Base-by-base conservation (phyloP, 2,113 vertebrate genomes). In the Lucifuga dentata region DNA sequence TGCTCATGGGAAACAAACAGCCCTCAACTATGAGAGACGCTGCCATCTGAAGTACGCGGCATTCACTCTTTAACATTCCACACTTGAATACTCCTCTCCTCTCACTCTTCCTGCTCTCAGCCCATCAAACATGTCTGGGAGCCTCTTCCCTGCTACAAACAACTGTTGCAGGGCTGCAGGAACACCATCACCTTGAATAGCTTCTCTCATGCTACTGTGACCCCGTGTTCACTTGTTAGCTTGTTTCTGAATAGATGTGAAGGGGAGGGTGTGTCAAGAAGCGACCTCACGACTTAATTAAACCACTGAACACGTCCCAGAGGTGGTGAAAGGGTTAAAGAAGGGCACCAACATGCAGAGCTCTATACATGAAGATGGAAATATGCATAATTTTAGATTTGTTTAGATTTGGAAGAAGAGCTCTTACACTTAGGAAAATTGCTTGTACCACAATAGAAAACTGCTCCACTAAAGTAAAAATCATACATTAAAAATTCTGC, bases 251-350 rank as follows among this genome's bases (percentile, higher is more conserved):
- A 86, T 84, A 71, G 84, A 80, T 11, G 40, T 50, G 59, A 43
- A 48, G 5, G 16, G 23, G 55, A 57, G 11, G 35, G 33, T 13
- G 29, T 39, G 35, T 29, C 38, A 21, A 43, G 65, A 78, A 68
- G 26, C 17, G 35, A 50, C 16, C 51, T 23, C 40, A 60, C 64
- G n/a, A 72, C 82, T 82, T 87, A 68, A 90, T 90, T 88, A 85
- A 90, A 71, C 68, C 63, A 50, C 77, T 49, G 71, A 80, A 62
- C 76, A 81, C 26, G 36, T 78, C 50, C 71, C 24, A 40, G 50
- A 15, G 53, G 55, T 0, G 1, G 16, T 13, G 58, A 51, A 63
- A 33, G 24, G 69, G 78, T 76, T 62, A 68, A 75, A 53, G 33
- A 35, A 67, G 78, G 65, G 51, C 59, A 67, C 35, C 4, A 21